Percentiles rank a stretch among this genome's conserved stretches.
phyloP scores from a whole-genome alignment of 2,888 invertebrate species.

The Lordiphosa fenestrarum region DNA sequence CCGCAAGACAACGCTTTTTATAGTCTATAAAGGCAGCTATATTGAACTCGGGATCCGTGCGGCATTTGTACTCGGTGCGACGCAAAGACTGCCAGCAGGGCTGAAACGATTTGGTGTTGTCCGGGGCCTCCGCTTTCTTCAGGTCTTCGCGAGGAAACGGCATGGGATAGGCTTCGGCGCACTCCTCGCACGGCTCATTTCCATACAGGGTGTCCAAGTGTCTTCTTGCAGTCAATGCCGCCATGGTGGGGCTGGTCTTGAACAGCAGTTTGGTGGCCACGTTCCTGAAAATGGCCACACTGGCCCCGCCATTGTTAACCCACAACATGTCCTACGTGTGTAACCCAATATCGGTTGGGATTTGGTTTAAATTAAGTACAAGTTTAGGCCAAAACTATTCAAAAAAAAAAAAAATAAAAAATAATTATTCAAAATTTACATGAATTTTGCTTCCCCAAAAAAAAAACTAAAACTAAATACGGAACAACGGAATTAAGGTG shows the following conservation, averaged over 20 bases:
- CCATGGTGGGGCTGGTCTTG: background rate
- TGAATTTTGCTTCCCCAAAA: too few species aligned
- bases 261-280: background rate
- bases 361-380: too few species aligned
- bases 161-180: slow-evolving; percentile 17
- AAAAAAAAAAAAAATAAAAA: too few species aligned
- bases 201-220: slow-evolving; percentile 30
- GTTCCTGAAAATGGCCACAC: too few species aligned
- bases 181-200: slow-evolving; percentile 39
- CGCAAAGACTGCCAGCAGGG: slow-evolving; percentile 57
- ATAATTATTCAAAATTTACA: too few species aligned
- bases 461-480: too few species aligned
- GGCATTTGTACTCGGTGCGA: slow-evolving; percentile 58
- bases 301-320: too few species aligned
- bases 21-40: slow-evolving; percentile 34
- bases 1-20: slow-evolving; percentile 17
- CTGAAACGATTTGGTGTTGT: slow-evolving; percentile 21
- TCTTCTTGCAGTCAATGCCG: slow-evolving; percentile 5
- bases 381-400: too few species aligned
- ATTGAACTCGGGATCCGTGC: slow-evolving; percentile 49
- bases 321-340: too few species aligned
- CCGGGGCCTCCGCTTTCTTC: background rate
- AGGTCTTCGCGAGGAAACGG: slow-evolving; percentile 1
- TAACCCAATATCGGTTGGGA: too few species aligned
- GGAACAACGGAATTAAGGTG: too few species aligned